These are phyloP conservation scores for Crypturellus tataupa DNA, from an alignment of 2,797 vertebrate genomes.

Conservation along the genomic window DNA sequence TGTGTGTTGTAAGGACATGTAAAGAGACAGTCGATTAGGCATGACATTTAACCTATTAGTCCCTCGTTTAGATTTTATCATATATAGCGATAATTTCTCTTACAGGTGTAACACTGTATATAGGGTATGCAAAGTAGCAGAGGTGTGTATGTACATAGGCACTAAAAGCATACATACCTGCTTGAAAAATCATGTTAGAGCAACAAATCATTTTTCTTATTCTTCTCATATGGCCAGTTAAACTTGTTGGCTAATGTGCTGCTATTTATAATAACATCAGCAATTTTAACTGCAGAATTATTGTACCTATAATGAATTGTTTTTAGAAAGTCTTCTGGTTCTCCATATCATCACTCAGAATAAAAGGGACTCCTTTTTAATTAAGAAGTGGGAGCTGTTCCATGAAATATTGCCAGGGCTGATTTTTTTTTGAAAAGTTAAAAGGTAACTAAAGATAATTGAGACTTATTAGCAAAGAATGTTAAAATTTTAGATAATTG, in stretches of 20 bases:
- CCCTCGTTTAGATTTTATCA: not conserved
- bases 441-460: conserved; percentile 56
- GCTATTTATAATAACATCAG: conserved; percentile 9
- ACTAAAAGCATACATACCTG: not conserved
- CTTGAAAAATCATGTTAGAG: not conserved
- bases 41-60: not conserved
- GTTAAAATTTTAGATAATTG: conserved; percentile 48
- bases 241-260: not conserved
- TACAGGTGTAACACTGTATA: not conserved
- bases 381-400: conserved; percentile 63
- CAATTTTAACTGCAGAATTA: conserved; percentile 26
- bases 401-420: conserved; percentile 49
- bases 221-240: not conserved
- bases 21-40: not conserved
- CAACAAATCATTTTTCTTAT: not conserved
- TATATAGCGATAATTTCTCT: not conserved
- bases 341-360: conserved; percentile 54
- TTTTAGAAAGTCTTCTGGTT: conserved; percentile 57
- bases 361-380: conserved; percentile 60
- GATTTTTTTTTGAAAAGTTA: conserved; percentile 17
- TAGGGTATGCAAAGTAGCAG: not conserved
- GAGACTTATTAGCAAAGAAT: conserved; percentile 49
- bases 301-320: not conserved
- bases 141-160: not conserved
- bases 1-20: not conserved